Conservation (phyloP, 2,888 invertebrate genomes). For the Heliconius charithonia region DNA sequence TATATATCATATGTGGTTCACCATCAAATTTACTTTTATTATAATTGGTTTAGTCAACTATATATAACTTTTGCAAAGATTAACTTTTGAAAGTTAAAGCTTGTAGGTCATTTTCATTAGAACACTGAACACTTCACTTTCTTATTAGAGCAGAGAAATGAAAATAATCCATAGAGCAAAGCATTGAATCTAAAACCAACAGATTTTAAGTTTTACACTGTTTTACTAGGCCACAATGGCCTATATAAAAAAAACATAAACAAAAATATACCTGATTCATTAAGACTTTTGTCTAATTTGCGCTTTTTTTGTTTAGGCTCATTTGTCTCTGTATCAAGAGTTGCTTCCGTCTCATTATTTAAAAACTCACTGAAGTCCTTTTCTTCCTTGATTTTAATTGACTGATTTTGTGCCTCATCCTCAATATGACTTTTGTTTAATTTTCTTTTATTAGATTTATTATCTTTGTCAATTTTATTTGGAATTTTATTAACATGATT, state of each 20-base stretch:
- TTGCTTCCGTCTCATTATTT: conserved; percentile 50
- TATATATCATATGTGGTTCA: not conserved
- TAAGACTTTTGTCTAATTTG: conserved; percentile 64
- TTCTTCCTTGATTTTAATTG: conserved; percentile 44
- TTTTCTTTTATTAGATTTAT: conserved; percentile 38
- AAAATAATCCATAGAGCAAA: too few species aligned
- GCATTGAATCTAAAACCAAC: too few species aligned
- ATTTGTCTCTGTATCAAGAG: conserved; percentile 20
- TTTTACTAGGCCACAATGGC: too few species aligned
- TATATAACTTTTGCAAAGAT: too few species aligned
- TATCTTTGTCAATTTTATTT: not conserved
- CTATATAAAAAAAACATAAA: too few species aligned
- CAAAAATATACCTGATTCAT: conserved; percentile 68
- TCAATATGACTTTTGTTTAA: conserved; percentile 33
- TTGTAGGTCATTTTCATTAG: too few species aligned
- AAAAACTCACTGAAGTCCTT: conserved; percentile 63
- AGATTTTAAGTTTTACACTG: too few species aligned
- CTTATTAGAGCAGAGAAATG: too few species aligned
- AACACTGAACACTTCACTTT: too few species aligned
- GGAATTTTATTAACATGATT: conserved; percentile 26
- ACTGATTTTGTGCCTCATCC: conserved; percentile 32
- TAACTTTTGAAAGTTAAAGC: too few species aligned
- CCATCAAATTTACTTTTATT: too few species aligned
- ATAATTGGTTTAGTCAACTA: too few species aligned
- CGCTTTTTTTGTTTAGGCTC: conserved; percentile 53